phyloP scores from a whole-genome alignment of 2,113 vertebrate species.

The Clarias batrachus region DNA sequence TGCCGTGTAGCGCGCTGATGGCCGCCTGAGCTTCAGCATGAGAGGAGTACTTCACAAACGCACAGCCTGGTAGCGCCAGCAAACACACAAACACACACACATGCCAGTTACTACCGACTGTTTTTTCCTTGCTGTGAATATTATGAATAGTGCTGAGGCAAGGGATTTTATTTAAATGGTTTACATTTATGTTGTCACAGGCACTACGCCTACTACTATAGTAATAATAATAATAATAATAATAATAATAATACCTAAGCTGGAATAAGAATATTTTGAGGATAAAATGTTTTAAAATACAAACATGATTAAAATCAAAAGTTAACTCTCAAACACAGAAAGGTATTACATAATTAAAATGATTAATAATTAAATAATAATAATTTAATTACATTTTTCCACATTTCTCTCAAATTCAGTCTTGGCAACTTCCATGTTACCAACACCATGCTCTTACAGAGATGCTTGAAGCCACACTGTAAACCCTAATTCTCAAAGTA shows the following conservation, averaged over 20 bases:
- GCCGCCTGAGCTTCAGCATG: slow-evolving; percentile 93
- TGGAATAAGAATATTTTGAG: neutral
- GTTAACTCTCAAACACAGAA: neutral
- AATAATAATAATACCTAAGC: neutral
- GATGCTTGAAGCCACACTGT: neutral
- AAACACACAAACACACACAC: slow-evolving; percentile 29
- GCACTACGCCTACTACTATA: too few species aligned
- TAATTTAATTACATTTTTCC: neutral
- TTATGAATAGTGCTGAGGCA: slow-evolving; percentile 12
- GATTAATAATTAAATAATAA: neutral
- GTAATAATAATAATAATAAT: neutral
- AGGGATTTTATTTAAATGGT: neutral
- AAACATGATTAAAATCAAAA: neutral
- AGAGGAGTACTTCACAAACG: slow-evolving; percentile 95
- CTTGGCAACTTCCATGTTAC: neutral
- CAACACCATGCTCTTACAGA: neutral
- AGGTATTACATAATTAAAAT: neutral
- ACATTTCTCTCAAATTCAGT: neutral
- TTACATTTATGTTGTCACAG: neutral
- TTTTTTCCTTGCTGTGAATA: slow-evolving; percentile 2
- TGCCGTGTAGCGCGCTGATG: slow-evolving; percentile 91
- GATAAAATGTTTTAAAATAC: neutral
- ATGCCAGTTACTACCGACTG: neutral
- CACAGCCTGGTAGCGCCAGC: slow-evolving; percentile 78
- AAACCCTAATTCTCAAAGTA: too few species aligned